Base-by-base conservation (phyloP, 1,140 invertebrate species). In the Pectinophora gossypiella region DNA sequence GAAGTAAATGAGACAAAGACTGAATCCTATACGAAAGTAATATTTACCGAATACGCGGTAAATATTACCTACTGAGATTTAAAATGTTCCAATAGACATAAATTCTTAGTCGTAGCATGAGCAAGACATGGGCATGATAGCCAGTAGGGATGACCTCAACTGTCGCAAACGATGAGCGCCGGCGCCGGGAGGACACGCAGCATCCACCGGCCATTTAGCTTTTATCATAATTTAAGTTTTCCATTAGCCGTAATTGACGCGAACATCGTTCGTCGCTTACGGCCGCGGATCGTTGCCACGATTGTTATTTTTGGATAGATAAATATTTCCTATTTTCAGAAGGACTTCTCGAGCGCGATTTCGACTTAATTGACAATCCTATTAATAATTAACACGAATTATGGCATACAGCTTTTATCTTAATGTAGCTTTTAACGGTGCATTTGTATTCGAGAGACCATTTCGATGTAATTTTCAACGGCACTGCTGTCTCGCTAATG, bases 181-280 rank as follows among this genome's bases (percentile, higher is more conserved):
- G 27, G 27, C 52, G 54, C 67, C 54, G 32, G 20, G 42, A 20
- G 62, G 66, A 67, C 66, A 68, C 71, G 65, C 80, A 76, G 76
- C 67, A 69, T 79, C 80, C 76, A 65, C 64, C 71, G 68, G 76
- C 70, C 50, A 42, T 68, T 63, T 58, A 67, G 84, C 84, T 87
- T 85, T 87, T 85, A 87, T 87, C 84, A 87, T 85, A 87, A 85
- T 87, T 87, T 85, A 87, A 87, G 81, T 87, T 85, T 83, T 85
- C 84, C 84, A 87, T 87, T 85, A 87, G 76, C 78, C 59, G 61
- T 87, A 87, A 87, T 87, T 87, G 84, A 87, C 81, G 76, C 70
- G 80, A 82, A 87, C 84, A 87, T 76, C 81, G 82, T 87, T 87
- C 76, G 69, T 81, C 84, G 80, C 84, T 87, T 87, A 84, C 77